phyloP scores from a whole-genome alignment of 2,888 invertebrate genomes.

The Yponomeuta plumbellus region DNA sequence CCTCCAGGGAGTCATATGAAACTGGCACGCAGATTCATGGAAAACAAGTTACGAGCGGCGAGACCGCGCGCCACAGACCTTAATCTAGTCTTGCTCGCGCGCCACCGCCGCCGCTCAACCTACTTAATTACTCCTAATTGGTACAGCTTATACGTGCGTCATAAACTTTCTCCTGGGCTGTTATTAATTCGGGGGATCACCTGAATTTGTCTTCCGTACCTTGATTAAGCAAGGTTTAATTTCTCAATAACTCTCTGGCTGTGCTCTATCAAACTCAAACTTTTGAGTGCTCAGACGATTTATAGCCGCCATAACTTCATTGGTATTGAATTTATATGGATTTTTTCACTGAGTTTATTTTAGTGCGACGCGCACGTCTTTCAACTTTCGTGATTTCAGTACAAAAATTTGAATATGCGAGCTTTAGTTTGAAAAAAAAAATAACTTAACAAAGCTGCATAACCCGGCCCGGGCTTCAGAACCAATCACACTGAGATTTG shows the following conservation, averaged over 20 bases:
- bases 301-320: neutral
- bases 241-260: neutral
- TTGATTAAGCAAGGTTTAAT: constrained; percentile 13
- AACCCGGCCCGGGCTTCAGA: no score
- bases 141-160: constrained; percentile 61
- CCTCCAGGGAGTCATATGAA: constrained; percentile 64
- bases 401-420: neutral
- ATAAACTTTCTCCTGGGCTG: constrained; percentile 55
- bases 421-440: no score
- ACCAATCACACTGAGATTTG: no score
- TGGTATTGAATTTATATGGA: neutral
- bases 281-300: constrained; percentile 1
- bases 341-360: neutral
- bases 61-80: constrained; percentile 55
- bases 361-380: neutral
- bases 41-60: constrained; percentile 65
- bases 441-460: no score
- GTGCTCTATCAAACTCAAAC: constrained; percentile 12
- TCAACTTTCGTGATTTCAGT: neutral
- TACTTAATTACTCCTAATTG: constrained; percentile 72
- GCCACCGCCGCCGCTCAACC: constrained; percentile 48
- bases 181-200: constrained; percentile 53
- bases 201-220: constrained; percentile 35
- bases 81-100: constrained; percentile 56
- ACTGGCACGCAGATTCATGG: constrained; percentile 70